Base-by-base conservation (phyloP, 1,140 invertebrate genomes). In the Belonocnema kinseyi region DNA sequence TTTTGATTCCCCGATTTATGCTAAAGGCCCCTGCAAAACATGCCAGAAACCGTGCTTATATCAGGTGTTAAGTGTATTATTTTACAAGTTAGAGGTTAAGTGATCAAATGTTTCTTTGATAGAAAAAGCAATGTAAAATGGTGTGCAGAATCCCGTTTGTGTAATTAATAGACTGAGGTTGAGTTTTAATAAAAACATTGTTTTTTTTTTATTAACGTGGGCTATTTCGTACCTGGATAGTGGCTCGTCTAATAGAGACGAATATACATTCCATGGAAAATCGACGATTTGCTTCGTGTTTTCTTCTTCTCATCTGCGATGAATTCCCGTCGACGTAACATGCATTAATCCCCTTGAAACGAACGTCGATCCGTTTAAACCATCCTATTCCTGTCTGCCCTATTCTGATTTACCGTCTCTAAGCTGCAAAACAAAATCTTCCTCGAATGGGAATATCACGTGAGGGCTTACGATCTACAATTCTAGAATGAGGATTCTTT, bases 341-440 rank as follows among this genome's bases (percentile, higher is more conserved):
- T n/a, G 61, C 61, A 40, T 66, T 66, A 66, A 66, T 66, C 61
- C 61, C n/a, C 6, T 66, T 66, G 33, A 66, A 66, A 66, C 40
- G 61, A 66, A 46, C 26, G 61, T 66, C 21, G 11, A 66, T 66
- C 61, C 26, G 61, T 40, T 66, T 66, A 66, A 66, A 66, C 40
- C 21, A 26, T 46, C 5, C 26, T 66, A 33, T n/a, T 26, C 61
- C 13, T 66, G 21, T 33, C 21, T 16, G 7, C 33, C n/a, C 26
- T 16, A 21, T 66, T 66, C 61, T 40, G 61, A 4, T 16, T 40
- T 26, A 66, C 33, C 61, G 14, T 33, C 14, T 66, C 16, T 40
- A 46, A 66, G 33, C 61, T 66, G 13, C 26, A 66, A 66, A 46
- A 66, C 26, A 66, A 66, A 66, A 66, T 66, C 61, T 66, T 33